Percentiles rank a stretch among this genome's conserved stretches.
phyloP scores from a whole-genome alignment of 2,797 vertebrate genomes.

The Poecilia wingei region DNA sequence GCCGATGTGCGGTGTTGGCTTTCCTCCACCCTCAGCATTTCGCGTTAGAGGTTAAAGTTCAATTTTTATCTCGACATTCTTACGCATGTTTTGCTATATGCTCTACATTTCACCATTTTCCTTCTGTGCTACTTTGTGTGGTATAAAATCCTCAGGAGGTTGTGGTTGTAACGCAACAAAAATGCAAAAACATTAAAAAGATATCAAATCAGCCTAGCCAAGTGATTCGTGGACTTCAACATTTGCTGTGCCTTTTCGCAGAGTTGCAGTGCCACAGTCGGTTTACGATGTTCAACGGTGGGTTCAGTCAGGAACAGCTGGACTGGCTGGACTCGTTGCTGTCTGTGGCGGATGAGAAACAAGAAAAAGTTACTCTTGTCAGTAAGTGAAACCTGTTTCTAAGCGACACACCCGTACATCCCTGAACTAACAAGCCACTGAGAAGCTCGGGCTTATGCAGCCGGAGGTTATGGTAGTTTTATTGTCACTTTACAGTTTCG shows the following conservation, averaged over 20 bases:
- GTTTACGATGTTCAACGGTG: constrained; percentile 92
- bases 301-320: constrained; percentile 89
- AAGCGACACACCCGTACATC: no score
- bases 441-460: not conserved
- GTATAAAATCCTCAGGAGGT: not conserved
- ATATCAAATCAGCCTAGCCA: not conserved
- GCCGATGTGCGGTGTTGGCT: not conserved
- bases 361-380: constrained; percentile 86
- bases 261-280: constrained; percentile 61
- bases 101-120: not conserved
- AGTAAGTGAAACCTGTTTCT: constrained; percentile 81
- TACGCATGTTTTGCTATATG: not conserved
- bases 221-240: not conserved
- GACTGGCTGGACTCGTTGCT: constrained; percentile 89
- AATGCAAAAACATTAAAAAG: not conserved
- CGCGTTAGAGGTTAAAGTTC: not conserved
- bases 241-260: constrained; percentile 27
- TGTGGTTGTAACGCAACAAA: not conserved
- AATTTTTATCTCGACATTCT: not conserved
- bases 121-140: not conserved
- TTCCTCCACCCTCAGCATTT: not conserved
- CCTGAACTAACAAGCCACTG: not conserved
- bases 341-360: constrained; percentile 82
- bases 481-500: not conserved
- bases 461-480: not conserved